Evolutionary conservation across 1,140 invertebrate genomes (phyloP), one percentile per base, ranked within the genome.

Genomic region (Trichonephila clavipes): DNA sequence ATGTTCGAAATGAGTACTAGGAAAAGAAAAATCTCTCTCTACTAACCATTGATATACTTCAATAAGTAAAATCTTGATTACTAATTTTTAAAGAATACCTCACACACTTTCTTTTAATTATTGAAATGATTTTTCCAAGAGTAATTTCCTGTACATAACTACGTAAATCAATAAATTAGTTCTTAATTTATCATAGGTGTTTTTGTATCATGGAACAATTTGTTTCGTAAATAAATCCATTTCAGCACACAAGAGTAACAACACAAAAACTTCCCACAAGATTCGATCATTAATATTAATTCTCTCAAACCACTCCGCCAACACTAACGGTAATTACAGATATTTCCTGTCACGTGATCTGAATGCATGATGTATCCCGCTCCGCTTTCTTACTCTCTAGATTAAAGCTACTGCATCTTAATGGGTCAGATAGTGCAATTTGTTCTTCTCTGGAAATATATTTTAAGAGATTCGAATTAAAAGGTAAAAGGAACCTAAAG

Each of bases 281-380:
- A 69, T 89, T 77, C n/a, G 64, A 89, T 89, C 88, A 77, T 89
- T 89, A 89, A 89, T 89, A 89, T 89, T 77, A 89, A 89, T 89
- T 89, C 88, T 58, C 66, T 72, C 88, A 89, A 89, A 66, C 88
- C 88, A 89, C 66, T 89, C 77, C 88, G 51, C 16, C 64, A 51
- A 44, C n/a, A 58, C n/a, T 2, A 51, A 66, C 66, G 24, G 44
- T 77, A 89, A 89, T 89, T 89, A 89, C 44, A 24, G 88, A 69
- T 72, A 89, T 77, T 72, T 89, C 66, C 88, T 77, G 88, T 89
- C 64, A 69, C 88, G 88, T 89, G 88, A 72, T 88, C 28, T 18
- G 86, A 34, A 19, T 88, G 59, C 86, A 64, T 21, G 62, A 66
- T 64, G 28, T 88, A 44, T 58, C 51, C n/a, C 44, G 6, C 44